A percentile compares a stretch with the other conserved stretches of the same genome.
Conservation (phyloP, 2,113 vertebrate genomes). For the Cyphomyrus plagiostoma region DNA sequence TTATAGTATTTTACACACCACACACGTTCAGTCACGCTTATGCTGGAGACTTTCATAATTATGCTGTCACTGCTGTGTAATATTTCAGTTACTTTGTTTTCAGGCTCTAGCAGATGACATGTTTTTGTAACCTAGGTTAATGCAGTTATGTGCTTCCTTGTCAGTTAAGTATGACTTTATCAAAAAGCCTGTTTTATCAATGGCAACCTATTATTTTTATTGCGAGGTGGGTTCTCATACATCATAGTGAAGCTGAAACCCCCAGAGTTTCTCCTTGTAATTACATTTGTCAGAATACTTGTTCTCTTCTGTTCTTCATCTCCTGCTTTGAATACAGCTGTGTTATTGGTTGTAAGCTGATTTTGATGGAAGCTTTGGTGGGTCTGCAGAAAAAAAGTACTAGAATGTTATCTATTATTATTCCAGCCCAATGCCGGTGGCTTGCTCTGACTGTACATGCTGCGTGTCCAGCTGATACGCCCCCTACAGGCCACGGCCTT, state of each 20-base stretch:
- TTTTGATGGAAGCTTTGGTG: background rate
- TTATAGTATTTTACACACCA: background rate
- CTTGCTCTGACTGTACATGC: background rate
- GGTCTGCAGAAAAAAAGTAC: background rate
- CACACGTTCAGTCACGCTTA: background rate
- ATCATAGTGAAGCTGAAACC: background rate
- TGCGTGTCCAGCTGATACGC: background rate
- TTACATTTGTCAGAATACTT: background rate
- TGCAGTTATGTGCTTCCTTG: background rate
- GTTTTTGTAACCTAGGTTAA: background rate
- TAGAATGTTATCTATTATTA: background rate
- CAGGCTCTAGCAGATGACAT: slow-evolving; percentile 7
- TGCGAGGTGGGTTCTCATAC: background rate
- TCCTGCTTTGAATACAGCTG: background rate
- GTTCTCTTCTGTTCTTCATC: background rate
- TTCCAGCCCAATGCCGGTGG: background rate
- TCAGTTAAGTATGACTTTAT: background rate
- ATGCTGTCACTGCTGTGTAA: background rate
- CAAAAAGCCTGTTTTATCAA: background rate
- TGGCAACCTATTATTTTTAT: background rate
- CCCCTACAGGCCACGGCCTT: background rate
- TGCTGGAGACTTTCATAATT: background rate
- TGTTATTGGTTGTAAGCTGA: background rate
- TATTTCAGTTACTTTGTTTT: slow-evolving; percentile 12
- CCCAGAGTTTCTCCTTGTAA: background rate